Conservation (phyloP, 1,140 invertebrate genomes). For the Drosophila sucinea region DNA sequence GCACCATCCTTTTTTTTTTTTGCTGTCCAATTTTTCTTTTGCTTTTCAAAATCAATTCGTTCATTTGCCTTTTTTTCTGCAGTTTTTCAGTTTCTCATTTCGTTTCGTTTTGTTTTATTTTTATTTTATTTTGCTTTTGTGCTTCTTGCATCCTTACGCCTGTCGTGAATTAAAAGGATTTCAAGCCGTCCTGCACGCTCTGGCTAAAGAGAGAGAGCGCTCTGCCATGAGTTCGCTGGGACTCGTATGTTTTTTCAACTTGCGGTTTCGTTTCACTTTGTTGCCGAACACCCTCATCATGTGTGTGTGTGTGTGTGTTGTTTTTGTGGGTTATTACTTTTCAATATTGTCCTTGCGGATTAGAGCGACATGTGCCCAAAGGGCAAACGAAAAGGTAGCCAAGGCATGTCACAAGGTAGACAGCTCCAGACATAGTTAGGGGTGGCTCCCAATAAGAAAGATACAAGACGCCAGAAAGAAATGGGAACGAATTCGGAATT, state of each 20-base stretch:
- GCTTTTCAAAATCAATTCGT: constrained; percentile 69
- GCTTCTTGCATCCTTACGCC: constrained; percentile 54
- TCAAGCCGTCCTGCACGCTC: constrained; percentile 60
- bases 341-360: constrained; percentile 82
- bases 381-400: constrained; percentile 27
- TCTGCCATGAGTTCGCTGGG: background rate
- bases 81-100: constrained; percentile 23
- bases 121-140: constrained; percentile 2
- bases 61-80: constrained; percentile 32
- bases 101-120: constrained; percentile 19
- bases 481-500: background rate
- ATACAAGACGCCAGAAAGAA: background rate
- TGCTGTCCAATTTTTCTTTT: constrained; percentile 71
- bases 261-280: constrained; percentile 62
- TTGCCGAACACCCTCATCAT: constrained; percentile 64
- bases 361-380: constrained; percentile 69
- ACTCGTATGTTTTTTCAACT: constrained; percentile 71
- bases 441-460: constrained; percentile 1
- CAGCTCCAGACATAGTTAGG: background rate
- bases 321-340: constrained; percentile 82
- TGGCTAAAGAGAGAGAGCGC: constrained; percentile 68
- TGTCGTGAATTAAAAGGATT: constrained; percentile 81
- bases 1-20: constrained; percentile 49
- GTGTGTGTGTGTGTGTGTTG: constrained; percentile 47
- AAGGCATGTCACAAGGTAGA: constrained; percentile 10